Percentiles rank a stretch among this genome's conserved stretches.
These are phyloP conservation scores for Ammospiza nelsoni DNA, from an alignment of 2,113 vertebrate genomes.

Conservation along the genomic window DNA sequence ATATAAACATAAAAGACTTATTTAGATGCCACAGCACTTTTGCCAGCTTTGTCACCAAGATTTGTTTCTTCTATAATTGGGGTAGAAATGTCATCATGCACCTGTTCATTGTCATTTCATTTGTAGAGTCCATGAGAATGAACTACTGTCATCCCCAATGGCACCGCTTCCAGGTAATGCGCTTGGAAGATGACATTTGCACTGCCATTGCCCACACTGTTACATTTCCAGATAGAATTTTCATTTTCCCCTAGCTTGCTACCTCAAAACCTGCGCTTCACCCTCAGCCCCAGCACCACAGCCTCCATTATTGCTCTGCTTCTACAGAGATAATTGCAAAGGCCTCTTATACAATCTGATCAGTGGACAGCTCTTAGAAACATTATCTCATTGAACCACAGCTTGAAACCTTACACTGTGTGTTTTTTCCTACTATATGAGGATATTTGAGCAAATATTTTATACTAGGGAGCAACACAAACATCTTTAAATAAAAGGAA, in stretches of 20 bases:
- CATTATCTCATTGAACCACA: background rate
- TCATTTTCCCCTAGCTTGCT: background rate
- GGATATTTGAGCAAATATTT: background rate
- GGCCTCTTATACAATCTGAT: background rate
- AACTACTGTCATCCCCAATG: background rate
- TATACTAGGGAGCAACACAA: conserved; percentile 4
- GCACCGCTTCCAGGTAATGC: background rate
- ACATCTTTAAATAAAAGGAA: conserved; percentile 41
- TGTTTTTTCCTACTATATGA: background rate
- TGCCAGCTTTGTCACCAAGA: background rate
- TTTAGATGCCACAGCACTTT: background rate
- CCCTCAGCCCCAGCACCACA: background rate
- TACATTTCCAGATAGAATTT: background rate
- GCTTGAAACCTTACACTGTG: background rate
- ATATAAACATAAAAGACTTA: background rate
- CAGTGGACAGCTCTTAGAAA: background rate
- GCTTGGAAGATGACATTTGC: background rate
- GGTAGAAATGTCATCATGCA: background rate
- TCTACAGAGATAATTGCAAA: background rate
- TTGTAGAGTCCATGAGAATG: background rate
- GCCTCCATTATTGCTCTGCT: background rate
- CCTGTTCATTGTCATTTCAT: rapidly evolving
- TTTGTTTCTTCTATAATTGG: background rate
- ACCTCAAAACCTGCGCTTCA: background rate
- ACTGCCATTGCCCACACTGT: background rate